Evolutionary conservation across 2,113 vertebrate genomes (phyloP).

Genomic region (Ailuropoda melanoleuca): DNA sequence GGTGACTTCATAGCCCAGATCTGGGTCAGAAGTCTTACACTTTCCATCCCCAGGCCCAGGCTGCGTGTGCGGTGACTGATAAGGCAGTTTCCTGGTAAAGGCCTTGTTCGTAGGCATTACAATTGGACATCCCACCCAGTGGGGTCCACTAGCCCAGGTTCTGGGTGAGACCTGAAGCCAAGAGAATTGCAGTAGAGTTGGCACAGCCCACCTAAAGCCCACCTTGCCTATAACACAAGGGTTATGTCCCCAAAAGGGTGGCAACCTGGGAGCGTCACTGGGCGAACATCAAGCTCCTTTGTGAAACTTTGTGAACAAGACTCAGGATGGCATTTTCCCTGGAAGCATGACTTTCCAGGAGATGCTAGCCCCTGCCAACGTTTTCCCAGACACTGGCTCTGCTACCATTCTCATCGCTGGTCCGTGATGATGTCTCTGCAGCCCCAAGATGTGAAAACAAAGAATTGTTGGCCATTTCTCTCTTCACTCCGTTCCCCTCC

Average conservation of each 20-base stretch:
- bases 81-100: not conserved
- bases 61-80: accelerated
- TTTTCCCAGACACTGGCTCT: not conserved
- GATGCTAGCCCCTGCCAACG: not conserved
- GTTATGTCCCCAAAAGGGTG: accelerated
- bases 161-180: not conserved
- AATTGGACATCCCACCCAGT: not conserved
- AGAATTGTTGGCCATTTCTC: not conserved
- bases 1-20: not conserved
- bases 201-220: too few relatives aligned
- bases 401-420: accelerated
- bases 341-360: not conserved
- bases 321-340: not conserved
- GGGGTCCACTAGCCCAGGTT: not conserved
- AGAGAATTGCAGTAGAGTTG: accelerated
- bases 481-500: not conserved
- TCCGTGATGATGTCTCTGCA: not conserved
- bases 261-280: not conserved
- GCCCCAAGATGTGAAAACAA: not conserved
- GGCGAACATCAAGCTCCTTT: not conserved
- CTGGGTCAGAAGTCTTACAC: not conserved
- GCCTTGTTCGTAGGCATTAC: accelerated
- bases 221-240: not conserved
- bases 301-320: not conserved
- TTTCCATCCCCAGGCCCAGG: too few relatives aligned